Base-by-base conservation (phyloP, 2,888 invertebrate species). In the Agapetus fuscipes region DNA sequence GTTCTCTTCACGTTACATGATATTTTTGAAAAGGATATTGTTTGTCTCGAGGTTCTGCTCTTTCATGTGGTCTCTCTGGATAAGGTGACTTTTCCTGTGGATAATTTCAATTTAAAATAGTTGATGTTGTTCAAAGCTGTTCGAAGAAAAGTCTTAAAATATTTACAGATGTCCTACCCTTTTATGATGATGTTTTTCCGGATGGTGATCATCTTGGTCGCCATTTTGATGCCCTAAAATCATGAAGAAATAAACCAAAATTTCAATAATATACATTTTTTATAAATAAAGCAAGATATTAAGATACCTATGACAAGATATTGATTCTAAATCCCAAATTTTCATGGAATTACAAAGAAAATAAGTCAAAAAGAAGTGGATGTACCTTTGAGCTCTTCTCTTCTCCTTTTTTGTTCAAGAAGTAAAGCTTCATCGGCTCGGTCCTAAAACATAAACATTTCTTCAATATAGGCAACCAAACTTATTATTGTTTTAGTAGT, bases 11-110 rank as follows among this genome's bases (percentile, higher is more conserved):
- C n/a, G n/a, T n/a, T n/a, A n/a, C n/a, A n/a, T n/a, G n/a, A n/a
- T n/a, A n/a, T n/a, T n/a, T n/a, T n/a, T n/a, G n/a, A 70, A 83
- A 82, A 79, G 82, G 82, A 80, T 87, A 87, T 78, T 85, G 83
- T 74, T 87, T 86, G 51, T 87, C 86, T 58, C 83, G 67, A 48
- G 74, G 66, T 58, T 82, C 82, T 50, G 76, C 72, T 48, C 78
- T 71, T 49, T 87, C 87, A 51, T 86, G 82, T 30, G 85, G 83
- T 51, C 85, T 75, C 56, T 81, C 80, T 51, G 82, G 66, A 55
- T 83, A 83, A 4, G 86, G 85, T 30, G 86, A 85, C 56, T 86
- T 83, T 56, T 87, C 86, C 86, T 87, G 66, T 49, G 14, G 29
- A 38, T 13, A 26, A 45, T 50, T 46, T 37, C n/a, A 31, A 31